Base-by-base conservation (phyloP, 2,113 vertebrate species). In the Chrysochloris asiatica region DNA sequence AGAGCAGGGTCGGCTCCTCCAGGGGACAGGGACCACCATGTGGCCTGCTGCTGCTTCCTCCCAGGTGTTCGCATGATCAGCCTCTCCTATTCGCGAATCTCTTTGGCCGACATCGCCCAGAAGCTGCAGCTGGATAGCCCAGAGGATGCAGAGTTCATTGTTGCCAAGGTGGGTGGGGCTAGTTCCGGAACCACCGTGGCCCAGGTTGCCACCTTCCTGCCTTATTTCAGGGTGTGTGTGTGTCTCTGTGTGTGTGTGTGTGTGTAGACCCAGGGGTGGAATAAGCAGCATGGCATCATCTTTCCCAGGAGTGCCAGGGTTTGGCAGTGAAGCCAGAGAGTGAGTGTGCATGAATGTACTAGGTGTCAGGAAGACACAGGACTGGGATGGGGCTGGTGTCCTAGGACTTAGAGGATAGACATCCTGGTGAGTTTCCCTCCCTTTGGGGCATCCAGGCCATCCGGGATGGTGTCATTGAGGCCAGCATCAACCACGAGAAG, bases 11-110 rank as follows among this genome's bases (percentile, higher is more conserved):
- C 47, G 45, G 5, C 61, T 24, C 69, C n/a, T n/a, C n/a, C n/a
- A n/a, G n/a, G n/a, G n/a, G n/a, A n/a, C n/a, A n/a, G n/a, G n/a
- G n/a, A n/a, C n/a, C n/a, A n/a, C 86, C 33, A 14, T 28, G 50
- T 86, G 36, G 65, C 88, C 87, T 41, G 2, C 0, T 7, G 24
- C 78, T 8, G n/a, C n/a, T n/a, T 24, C 80, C 1, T 0, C 50
- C 0, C 96, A 99, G 99, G 99, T 13, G 99, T 99, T 85, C 98
- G 99, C 14, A 99, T 99, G 99, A 99, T 99, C 98, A 99, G 99
- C 96, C 98, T 99, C 95, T 99, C 99, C 17, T 99, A 99, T 77
- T 99, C 99, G 0, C 98, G 99, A 8, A 99, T 99, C 97, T 99
- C 99, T 61, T 97, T 99, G 98, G 98, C 99, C 0, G 99, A 99